phyloP scores from a whole-genome alignment of 2,113 vertebrate species.

The Cebidichthys violaceus region DNA sequence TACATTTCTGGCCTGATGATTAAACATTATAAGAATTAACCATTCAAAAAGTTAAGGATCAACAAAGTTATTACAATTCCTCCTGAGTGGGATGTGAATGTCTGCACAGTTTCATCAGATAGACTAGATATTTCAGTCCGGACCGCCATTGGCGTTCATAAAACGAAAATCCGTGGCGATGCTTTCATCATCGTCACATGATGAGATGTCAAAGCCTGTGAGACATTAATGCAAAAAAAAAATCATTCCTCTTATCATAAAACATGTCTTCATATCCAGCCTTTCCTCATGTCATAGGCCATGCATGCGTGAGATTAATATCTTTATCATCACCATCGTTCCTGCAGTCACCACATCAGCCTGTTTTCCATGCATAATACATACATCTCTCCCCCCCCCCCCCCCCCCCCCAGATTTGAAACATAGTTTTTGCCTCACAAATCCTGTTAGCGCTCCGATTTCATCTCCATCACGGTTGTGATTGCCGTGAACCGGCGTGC shows the following conservation, averaged over 20 bases:
- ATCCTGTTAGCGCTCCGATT: constrained; percentile 57
- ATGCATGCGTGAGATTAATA: constrained; percentile 57
- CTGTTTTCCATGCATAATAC: constrained; percentile 42
- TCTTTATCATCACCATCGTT: constrained; percentile 31
- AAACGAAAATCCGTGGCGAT: neutral
- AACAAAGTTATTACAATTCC: neutral
- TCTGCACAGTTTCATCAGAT: neutral
- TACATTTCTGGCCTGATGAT: neutral
- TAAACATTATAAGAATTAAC: too few relatives aligned
- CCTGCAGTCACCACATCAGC: neutral
- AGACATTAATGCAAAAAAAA: constrained; percentile 22
- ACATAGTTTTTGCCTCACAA: constrained; percentile 40
- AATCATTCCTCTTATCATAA: constrained; percentile 13
- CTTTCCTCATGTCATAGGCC: constrained; percentile 2
- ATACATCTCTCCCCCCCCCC: too few relatives aligned
- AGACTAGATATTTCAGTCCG: neutral
- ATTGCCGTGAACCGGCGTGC: constrained; percentile 6
- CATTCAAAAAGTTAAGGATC: neutral
- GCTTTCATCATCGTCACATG: constrained; percentile 7
- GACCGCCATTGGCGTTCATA: neutral
- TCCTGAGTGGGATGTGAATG: neutral
- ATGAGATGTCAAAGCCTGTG: neutral
- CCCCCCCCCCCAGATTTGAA: constrained; percentile 40
- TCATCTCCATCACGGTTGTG: constrained; percentile 48
- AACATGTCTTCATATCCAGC: constrained; percentile 19